Evolutionary conservation across 1,140 invertebrate genomes (phyloP), one percentile per base, ranked within the genome.

Genomic region (Megalonaias nervosa): DNA sequence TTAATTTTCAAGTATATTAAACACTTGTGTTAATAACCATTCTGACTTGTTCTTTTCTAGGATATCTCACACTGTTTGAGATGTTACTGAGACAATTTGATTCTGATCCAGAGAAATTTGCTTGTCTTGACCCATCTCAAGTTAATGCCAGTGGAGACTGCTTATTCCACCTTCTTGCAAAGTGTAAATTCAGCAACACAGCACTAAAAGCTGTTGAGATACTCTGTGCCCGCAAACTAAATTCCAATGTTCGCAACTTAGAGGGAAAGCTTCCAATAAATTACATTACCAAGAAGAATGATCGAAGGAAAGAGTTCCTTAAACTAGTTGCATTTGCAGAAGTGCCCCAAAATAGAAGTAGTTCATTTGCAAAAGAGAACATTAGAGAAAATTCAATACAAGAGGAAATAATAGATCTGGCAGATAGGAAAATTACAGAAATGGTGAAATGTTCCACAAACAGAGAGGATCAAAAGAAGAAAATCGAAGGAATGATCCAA

Each of bases 181-280:
- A 73, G 64, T 77, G 71, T 16, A 85, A 85, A 59, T 86, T 80
- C 73, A 84, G 60, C 80, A 76, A 80, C 12, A 81, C 80, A 31
- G 82, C 82, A 38, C 75, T 84, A 59, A 82, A 82, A 78, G 81
- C 85, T 11, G 81, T 84, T n/a, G 84, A 86, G 68, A 60, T 84
- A 13, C 76, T 87, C 0, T 85, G 84, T 75, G 78, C 81, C 16
- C 65, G 73, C 31, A 80, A 82, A 31, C 58, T 86, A 1, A 80
- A 75, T 19, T 82, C 83, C 21, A 66, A 82, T 19, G 67, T 82
- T 1, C 70, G 66, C 57, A 85, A 88, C 74, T 77, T 73, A n/a
- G 82, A 84, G 17, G 82, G 81, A 4, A 86, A 83, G 67, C 67
- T 85, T 2, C 82, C 87, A 0, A 74, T 80, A 19, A 67, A 86